Conservation (phyloP, 2,888 invertebrate genomes). For the Pedicia rivosa region DNA sequence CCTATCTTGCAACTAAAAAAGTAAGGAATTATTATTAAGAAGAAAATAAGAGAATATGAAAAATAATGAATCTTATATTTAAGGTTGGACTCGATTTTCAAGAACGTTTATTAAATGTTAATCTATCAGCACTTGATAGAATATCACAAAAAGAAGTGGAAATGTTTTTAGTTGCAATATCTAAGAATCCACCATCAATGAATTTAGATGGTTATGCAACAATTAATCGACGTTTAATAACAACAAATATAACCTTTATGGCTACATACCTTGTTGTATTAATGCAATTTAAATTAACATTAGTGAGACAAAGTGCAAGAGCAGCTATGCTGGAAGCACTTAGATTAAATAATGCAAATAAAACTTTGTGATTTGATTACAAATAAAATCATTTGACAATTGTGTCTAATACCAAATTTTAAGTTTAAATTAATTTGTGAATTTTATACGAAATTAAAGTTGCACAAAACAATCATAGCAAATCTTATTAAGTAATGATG, state of each 20-base stretch:
- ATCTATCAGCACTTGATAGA: conserved; percentile 45
- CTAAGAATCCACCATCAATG: conserved; percentile 61
- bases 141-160: conserved; percentile 52
- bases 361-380: too few relatives aligned
- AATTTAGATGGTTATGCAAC: conserved; percentile 58
- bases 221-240: conserved; percentile 49
- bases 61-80: too few relatives aligned
- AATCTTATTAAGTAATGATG: too few relatives aligned
- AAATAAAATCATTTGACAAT: too few relatives aligned
- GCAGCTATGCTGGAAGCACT: neutral
- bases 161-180: conserved; percentile 57
- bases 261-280: conserved; percentile 55
- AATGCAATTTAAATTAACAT: conserved; percentile 53
- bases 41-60: conserved; percentile 16
- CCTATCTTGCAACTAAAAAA: conserved; percentile 48
- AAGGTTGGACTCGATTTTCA: conserved; percentile 46
- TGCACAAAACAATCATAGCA: too few relatives aligned
- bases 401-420: too few relatives aligned
- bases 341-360: neutral
- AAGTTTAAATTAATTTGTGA: too few relatives aligned
- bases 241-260: conserved; percentile 56
- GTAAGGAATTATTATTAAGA: too few relatives aligned
- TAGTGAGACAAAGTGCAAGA: conserved; percentile 36
- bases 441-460: too few relatives aligned
- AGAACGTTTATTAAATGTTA: conserved; percentile 47